Evolutionary conservation across 2,888 invertebrate species (phyloP).

Genomic region (Lucinisca nassula): DNA sequence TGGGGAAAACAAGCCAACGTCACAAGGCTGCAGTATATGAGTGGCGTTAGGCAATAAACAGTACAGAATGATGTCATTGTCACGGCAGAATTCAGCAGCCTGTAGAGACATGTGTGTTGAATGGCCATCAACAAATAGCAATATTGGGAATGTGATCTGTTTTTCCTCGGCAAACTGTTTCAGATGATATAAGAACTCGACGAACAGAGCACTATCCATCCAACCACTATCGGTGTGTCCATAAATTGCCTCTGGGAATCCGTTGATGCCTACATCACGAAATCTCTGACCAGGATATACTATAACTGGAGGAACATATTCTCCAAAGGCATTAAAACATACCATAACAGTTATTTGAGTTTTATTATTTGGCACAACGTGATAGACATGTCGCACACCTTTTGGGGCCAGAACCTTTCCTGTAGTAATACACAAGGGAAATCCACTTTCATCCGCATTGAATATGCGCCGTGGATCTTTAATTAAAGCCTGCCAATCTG

Average conservation of each 20-base stretch:
- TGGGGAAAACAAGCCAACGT: constrained; percentile 48
- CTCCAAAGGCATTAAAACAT: constrained; percentile 49
- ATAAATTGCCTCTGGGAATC: constrained; percentile 38
- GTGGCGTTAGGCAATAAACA: constrained; percentile 51
- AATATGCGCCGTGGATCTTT: constrained; percentile 13
- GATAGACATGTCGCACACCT: constrained; percentile 27
- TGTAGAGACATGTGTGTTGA: constrained; percentile 30
- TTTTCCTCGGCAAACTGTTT: not conserved
- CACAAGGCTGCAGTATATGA: constrained; percentile 49
- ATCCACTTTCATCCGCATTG: constrained; percentile 46
- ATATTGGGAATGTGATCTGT: constrained; percentile 21
- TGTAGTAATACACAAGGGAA: constrained; percentile 17
- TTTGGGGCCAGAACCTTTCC: constrained; percentile 30
- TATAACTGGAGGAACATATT: constrained; percentile 49
- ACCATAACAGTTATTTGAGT: constrained; percentile 63
- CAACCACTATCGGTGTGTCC: constrained; percentile 46
- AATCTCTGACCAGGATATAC: constrained; percentile 56
- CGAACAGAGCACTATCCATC: constrained; percentile 57
- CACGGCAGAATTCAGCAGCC: constrained; percentile 21
- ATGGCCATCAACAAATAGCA: constrained; percentile 61
- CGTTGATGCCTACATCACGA: constrained; percentile 24
- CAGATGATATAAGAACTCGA: constrained; percentile 30
- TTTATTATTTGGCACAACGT: constrained; percentile 37
- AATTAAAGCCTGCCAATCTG: constrained; percentile 16
- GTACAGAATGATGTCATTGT: constrained; percentile 56